Percentiles rank a stretch among this genome's conserved stretches.
phyloP scores from a whole-genome alignment of 2,888 invertebrate species.

The Apomyelois bistriatella region DNA sequence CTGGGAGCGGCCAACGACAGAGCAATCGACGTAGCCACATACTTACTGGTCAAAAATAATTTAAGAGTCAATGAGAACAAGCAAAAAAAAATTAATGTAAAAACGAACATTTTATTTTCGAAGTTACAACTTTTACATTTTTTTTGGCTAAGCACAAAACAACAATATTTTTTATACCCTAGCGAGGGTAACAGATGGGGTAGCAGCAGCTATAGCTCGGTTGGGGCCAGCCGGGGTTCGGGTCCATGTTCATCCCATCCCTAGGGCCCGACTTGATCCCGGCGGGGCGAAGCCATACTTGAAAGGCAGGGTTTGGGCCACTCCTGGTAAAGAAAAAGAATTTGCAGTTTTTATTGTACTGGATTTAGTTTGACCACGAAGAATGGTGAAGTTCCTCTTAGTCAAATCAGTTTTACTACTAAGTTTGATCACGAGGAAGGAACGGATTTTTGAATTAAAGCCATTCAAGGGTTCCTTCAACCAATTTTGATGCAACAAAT shows the following conservation, averaged over 20 bases:
- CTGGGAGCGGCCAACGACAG: too few species aligned
- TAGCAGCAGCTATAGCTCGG: not conserved
- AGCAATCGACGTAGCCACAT: too few species aligned
- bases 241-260: not conserved
- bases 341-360: not conserved
- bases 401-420: too few species aligned
- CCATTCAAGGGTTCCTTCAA: too few species aligned
- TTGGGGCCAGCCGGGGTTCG: constrained; percentile 2
- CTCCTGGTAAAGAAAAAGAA: not conserved
- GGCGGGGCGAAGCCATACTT: not conserved
- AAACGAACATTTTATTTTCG: not conserved
- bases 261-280: constrained; percentile 2
- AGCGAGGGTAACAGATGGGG: not conserved
- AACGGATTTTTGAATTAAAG: too few species aligned
- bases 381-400: too few species aligned
- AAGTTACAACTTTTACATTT: constrained; percentile 11
- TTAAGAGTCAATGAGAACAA: too few species aligned
- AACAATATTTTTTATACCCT: not conserved
- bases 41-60: not conserved
- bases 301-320: not conserved
- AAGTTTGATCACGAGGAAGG: too few species aligned
- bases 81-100: not conserved
- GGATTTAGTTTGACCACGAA: too few species aligned
- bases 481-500: too few species aligned
- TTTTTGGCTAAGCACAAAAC: not conserved